These are phyloP conservation scores for Eilema griseolum DNA, from an alignment of 2,888 invertebrate species.

Conservation along the genomic window DNA sequence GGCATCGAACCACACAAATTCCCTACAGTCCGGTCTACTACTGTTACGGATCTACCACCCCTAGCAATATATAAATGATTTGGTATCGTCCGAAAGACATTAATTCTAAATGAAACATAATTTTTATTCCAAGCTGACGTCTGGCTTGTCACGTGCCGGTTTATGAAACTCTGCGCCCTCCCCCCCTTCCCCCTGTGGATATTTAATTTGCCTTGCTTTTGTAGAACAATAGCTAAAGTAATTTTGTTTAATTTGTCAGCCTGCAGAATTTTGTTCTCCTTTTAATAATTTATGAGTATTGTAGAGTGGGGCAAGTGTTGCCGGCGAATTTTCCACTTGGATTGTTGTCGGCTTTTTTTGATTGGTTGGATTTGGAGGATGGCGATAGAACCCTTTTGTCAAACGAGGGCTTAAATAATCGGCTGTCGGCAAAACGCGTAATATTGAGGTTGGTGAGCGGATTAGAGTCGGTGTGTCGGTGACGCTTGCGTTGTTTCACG, in stretches of 20 bases:
- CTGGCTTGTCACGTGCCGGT: slow-evolving; percentile 8
- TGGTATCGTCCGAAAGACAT: slow-evolving; percentile 1
- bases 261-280: neutral
- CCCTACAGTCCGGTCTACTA: neutral
- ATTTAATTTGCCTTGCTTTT: slow-evolving; percentile 14
- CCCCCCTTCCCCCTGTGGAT: neutral
- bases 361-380: neutral
- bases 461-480: neutral
- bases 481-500: slow-evolving; percentile 10
- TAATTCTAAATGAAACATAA: slow-evolving; percentile 6
- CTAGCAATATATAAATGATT: neutral
- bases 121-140: neutral
- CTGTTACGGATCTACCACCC: neutral
- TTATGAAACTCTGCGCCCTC: slow-evolving; percentile 5
- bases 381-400: slow-evolving; percentile 10
- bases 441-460: slow-evolving; percentile 11
- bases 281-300: slow-evolving; percentile 7
- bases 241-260: slow-evolving; percentile 14
- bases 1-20: neutral
- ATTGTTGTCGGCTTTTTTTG: neutral
- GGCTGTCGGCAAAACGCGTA: slow-evolving; percentile 13
- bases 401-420: slow-evolving; percentile 11
- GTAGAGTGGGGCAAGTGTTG: neutral
- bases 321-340: neutral
- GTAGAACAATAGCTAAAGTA: slow-evolving; percentile 10